phyloP scores from a whole-genome alignment of 2,113 vertebrate species.

The Laticauda colubrina region DNA sequence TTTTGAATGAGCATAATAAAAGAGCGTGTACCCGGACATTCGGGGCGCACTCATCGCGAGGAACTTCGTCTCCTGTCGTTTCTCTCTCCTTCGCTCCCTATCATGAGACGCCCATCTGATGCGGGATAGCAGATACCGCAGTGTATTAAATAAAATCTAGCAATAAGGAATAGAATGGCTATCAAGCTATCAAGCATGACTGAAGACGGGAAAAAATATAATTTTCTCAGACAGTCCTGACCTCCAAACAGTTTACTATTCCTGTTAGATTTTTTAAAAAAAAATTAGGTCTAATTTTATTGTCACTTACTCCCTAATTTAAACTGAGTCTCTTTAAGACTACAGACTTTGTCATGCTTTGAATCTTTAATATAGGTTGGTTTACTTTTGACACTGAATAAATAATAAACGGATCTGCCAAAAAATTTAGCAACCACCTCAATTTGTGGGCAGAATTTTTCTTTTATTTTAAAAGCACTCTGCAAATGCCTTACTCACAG shows the following conservation, averaged over 20 bases:
- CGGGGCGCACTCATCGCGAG: too few relatives aligned
- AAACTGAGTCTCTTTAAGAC: conserved; percentile 50
- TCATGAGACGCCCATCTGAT: too few relatives aligned
- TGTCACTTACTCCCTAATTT: conserved; percentile 50
- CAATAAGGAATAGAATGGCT: background rate
- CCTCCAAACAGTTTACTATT: background rate
- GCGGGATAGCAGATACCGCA: too few relatives aligned
- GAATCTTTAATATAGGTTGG: conserved; percentile 40
- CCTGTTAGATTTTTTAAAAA: conserved; percentile 4
- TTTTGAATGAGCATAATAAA: too few relatives aligned
- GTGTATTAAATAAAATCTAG: background rate
- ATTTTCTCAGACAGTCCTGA: background rate
- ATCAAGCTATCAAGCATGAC: background rate
- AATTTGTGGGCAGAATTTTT: conserved; percentile 54
- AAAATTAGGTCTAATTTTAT: conserved; percentile 45
- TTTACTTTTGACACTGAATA: conserved; percentile 52
- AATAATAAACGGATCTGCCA: conserved; percentile 52
- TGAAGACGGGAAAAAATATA: background rate
- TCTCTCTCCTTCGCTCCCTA: too few relatives aligned
- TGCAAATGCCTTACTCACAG: conserved; percentile 41
- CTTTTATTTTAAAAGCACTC: conserved; percentile 28
- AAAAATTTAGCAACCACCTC: conserved; percentile 56
- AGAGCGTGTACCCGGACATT: too few relatives aligned
- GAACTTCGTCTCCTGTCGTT: too few relatives aligned
- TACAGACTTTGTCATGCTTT: conserved; percentile 48